Base-by-base conservation (phyloP, 1,140 invertebrate genomes). In the Tetragonula clypearis region DNA sequence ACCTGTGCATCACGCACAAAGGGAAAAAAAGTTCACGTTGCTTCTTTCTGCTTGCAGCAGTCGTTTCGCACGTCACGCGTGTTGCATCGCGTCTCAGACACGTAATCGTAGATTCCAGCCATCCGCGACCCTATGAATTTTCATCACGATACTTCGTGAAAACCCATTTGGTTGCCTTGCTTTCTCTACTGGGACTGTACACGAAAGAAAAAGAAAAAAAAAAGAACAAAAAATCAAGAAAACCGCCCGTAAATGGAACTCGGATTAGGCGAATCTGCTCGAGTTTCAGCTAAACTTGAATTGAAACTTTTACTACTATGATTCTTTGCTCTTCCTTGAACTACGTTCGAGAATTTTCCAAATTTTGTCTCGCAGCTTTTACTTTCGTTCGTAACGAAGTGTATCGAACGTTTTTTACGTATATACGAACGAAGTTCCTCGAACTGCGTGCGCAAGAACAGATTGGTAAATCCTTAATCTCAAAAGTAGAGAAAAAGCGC, bases 11-110 rank as follows among this genome's bases (percentile, higher is more conserved):
- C 21, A 15, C 56, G 15, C 30, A 80, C 66, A 49, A 73, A 58
- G 79, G 41, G 68, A 49, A 80, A 73, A 81, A 73, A 60, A 56
- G 30, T 30, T 81, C 79, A 49, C 79, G 79, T 60, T 30, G 60
- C 69, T 62, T 60, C 69, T 74, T 73, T 81, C 60, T 30, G 14
- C 55, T n/a, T 11, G 26, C 78, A 30, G 15, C 53, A 49, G 30
- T 19, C 30, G 66, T 80, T 80, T 35, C 53, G 30, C 53, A n/a
- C n/a, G 79, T 81, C 69, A 73, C 41, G 56, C 69, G 35, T 30
- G 30, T 73, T 62, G 72, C 58, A 74, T 73, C 69, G 55, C 23
- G 55, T 26, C 68, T 26, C 55, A 60, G 56, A 81, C 69, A 53
- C 35, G 69, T 80, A 72, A 80, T 8, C 79, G 55, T 55, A n/a